A percentile compares a stretch with the other conserved stretches of the same genome.
phyloP scores from a whole-genome alignment of 2,113 vertebrate genomes.

The Dascyllus trimaculatus region DNA sequence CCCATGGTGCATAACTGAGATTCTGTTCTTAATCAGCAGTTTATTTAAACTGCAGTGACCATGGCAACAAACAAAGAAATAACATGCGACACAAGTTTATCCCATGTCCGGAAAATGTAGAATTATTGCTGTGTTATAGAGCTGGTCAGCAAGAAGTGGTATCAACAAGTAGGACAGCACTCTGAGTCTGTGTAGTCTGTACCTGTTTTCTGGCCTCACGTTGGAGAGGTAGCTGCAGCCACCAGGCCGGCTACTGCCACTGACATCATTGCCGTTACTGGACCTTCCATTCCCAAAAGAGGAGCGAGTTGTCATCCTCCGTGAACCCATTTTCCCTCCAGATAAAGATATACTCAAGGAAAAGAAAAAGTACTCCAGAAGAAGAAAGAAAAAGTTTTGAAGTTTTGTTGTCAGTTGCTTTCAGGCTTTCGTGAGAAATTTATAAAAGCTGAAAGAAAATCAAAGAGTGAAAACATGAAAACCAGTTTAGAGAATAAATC shows the following conservation, averaged over 20 bases:
- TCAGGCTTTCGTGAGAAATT: background rate
- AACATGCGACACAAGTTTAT: slow-evolving; percentile 9
- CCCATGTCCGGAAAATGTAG: background rate
- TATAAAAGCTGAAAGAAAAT: slow-evolving; percentile 29
- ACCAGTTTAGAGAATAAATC: background rate
- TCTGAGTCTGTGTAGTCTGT: slow-evolving; percentile 9
- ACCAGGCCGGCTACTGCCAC: slow-evolving; percentile 75
- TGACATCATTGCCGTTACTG: slow-evolving; percentile 69
- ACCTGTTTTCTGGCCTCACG: slow-evolving; percentile 92
- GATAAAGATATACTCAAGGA: background rate
- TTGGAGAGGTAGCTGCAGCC: slow-evolving; percentile 89
- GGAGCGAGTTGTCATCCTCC: slow-evolving; percentile 80
- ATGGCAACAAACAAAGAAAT: slow-evolving; percentile 66
- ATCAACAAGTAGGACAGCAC: background rate
- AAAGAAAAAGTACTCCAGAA: slow-evolving; percentile 5
- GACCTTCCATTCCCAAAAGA: slow-evolving; percentile 74
- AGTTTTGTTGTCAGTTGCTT: background rate
- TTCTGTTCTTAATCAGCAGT: slow-evolving; percentile 59
- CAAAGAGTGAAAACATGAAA: slow-evolving; percentile 6
- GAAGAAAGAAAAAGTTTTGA: slow-evolving; percentile 20
- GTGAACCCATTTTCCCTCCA: slow-evolving; percentile 87
- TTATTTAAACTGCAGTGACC: slow-evolving; percentile 67
- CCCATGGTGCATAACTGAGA: slow-evolving; percentile 56
- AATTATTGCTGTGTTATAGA: background rate
- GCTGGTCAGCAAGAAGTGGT: background rate